These are phyloP conservation scores for Diaperis boleti DNA, from an alignment of 2,888 invertebrate species.

Conservation along the genomic window DNA sequence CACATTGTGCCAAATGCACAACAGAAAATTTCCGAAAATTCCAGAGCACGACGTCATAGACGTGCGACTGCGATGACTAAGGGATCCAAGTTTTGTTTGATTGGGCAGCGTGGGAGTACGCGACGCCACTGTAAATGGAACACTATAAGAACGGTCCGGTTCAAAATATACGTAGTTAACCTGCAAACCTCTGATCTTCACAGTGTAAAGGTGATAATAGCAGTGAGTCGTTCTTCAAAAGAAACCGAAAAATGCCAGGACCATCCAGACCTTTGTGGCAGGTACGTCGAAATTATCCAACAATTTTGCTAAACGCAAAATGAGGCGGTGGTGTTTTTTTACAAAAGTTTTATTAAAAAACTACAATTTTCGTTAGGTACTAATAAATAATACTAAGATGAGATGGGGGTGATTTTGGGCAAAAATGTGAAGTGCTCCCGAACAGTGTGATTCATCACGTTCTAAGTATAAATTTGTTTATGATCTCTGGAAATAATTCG, in stretches of 20 bases:
- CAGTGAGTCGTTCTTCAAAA: constrained; percentile 53
- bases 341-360: constrained; percentile 15
- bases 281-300: constrained; percentile 66
- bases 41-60: constrained; percentile 16
- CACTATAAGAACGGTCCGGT: constrained; percentile 59
- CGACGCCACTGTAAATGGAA: constrained; percentile 60
- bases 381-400: constrained; percentile 32
- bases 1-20: not conserved
- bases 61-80: constrained; percentile 50
- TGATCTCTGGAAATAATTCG: constrained; percentile 32
- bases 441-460: constrained; percentile 44
- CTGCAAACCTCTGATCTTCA: constrained; percentile 54
- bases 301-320: not conserved
- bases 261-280: constrained; percentile 79
- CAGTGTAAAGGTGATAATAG: constrained; percentile 53
- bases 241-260: constrained; percentile 82
- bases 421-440: constrained; percentile 24
- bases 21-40: not conserved
- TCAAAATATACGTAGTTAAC: constrained; percentile 58
- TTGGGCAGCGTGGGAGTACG: constrained; percentile 53
- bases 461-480: constrained; percentile 48
- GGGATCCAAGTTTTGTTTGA: constrained; percentile 51
- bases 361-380: constrained; percentile 8
- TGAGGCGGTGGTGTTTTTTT: not conserved
- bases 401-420: constrained; percentile 9